Evolutionary conservation across 2,797 vertebrate species (phyloP), one percentile per base, ranked within the genome.

Genomic region (Clamator glandarius): DNA sequence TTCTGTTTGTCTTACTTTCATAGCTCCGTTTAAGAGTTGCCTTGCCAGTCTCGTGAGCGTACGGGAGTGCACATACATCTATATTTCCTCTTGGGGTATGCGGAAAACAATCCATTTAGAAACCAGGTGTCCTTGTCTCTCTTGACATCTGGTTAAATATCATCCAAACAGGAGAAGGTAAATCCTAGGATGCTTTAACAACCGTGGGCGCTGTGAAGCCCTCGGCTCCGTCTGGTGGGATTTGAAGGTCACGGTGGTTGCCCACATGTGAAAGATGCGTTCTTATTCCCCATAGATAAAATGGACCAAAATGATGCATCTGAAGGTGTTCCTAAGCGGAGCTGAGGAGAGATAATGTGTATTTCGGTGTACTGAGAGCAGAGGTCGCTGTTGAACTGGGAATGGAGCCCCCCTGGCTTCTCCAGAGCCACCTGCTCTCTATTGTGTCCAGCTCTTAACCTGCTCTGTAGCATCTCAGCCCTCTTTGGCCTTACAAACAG

Each of bases 321-420:
- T 59, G 29, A 20, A 89, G 81, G 64, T 57, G 83, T 84, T 64
- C 50, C 84, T 31, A 15, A 28, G 4, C 4, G 3, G 29, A 36
- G 29, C 13, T 8, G 8, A 1, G 16, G 20, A 19, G 55, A 4
- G 57, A 1, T 19, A 2, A 2, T 0, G 17, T 16, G 92, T 11
- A 35, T 58, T 96, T 57, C 90, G 6, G 85, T 24, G 70, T 67
- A 89, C 83, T 48, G 87, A n/a, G 92, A 94, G 55, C 93, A 97
- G 95, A 97, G 95, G 95, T 96, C 93, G 93, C 96, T 96, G 92
- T 96, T 97, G 28, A 95, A 79, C 87, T 92, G 95, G 74, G 50
- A 97, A 96, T 89, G 77, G 66, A 90, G 80, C 39, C 33, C 33
- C 25, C 25, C 7, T 54, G 4, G 3, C 42, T 74, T 25, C 51